Base-by-base conservation (phyloP, 2,113 vertebrate species). In the Numida meleagris region DNA sequence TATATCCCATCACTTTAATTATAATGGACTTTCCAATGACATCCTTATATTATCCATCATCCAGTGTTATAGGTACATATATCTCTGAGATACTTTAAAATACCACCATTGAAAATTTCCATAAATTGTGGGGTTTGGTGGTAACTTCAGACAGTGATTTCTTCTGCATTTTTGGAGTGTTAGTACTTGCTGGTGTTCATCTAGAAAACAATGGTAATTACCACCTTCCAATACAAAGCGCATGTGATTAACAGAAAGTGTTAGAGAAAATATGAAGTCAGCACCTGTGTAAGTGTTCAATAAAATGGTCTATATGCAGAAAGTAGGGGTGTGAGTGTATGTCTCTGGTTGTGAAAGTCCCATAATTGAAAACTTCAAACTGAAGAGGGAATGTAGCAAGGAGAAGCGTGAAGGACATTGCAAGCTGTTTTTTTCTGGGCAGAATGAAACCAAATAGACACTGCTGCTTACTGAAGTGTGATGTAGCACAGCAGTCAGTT, bases 351-450 rank as follows among this genome's bases (percentile, higher is more conserved):
- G 36, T 38, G 53, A 50, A 77, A 68, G n/a, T 5, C 5, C 6
- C 0, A 0, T 50, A n/a, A 40, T n/a, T 9, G 15, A 72, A 59
- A 45, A 68, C 40, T 76, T 68, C 17, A 20, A 6, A 36, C 21
- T n/a, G 24, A 51, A 13, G 7, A 27, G 15, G 38, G 21, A 58
- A 58, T 71, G 25, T 10, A 38, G 4, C 5, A 4, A 12, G 27
- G 11, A 71, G 6, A 51, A 43, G 42, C 73, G 12, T 45, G 33
- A 80, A 77, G 27, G 27, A 59, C 12, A 3, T 67, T 33, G 19
- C 5, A 82, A 33, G 6, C 43, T 63, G 38, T 29, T 38, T 63
- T 27, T 74, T 29, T 61, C 10, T 38, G 14, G 12, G 14, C 5
- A 55, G 27, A 3, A 3, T 17, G 9, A 14, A 79, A 42, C 15